These are phyloP conservation scores for Drosophila prosaltans DNA, from an alignment of 1,140 invertebrate genomes.

Conservation along the genomic window DNA sequence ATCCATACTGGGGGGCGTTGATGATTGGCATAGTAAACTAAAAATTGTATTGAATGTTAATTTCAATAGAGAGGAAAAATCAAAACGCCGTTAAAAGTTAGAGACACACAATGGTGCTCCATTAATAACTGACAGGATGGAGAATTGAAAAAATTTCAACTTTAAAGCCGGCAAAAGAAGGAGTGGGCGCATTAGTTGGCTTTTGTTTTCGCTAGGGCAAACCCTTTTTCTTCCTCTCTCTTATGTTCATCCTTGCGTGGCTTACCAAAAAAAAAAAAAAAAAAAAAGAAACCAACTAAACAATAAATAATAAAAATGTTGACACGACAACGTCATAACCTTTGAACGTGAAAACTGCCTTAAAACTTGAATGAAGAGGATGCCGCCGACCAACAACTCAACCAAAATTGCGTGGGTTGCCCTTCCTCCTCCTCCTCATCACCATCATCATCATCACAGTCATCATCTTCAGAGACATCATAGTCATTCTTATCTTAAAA, in stretches of 20 bases:
- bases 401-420: slow-evolving; percentile 46
- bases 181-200: slow-evolving; percentile 76
- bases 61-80: slow-evolving; percentile 56
- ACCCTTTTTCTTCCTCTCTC: slow-evolving; percentile 56
- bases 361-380: slow-evolving; percentile 23
- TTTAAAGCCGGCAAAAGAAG: slow-evolving; percentile 39
- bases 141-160: slow-evolving; percentile 14
- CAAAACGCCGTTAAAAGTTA: slow-evolving; percentile 63
- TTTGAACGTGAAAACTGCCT: slow-evolving; percentile 78
- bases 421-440: neutral
- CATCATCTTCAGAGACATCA: too few relatives aligned
- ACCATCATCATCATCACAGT: too few relatives aligned
- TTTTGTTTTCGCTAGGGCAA: slow-evolving; percentile 74
- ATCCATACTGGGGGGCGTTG: slow-evolving; percentile 55
- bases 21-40: slow-evolving; percentile 69
- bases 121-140: slow-evolving; percentile 76
- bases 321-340: slow-evolving; percentile 83
- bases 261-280: slow-evolving; percentile 32
- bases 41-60: slow-evolving; percentile 79
- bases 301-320: slow-evolving; percentile 83
- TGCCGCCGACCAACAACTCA: slow-evolving; percentile 1
- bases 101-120: slow-evolving; percentile 66
- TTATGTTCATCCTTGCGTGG: neutral
- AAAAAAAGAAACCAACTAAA: slow-evolving; percentile 38
- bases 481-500: neutral